Evolutionary conservation across 2,888 invertebrate species (phyloP).

Genomic region (Siphonodentalium dalli): DNA sequence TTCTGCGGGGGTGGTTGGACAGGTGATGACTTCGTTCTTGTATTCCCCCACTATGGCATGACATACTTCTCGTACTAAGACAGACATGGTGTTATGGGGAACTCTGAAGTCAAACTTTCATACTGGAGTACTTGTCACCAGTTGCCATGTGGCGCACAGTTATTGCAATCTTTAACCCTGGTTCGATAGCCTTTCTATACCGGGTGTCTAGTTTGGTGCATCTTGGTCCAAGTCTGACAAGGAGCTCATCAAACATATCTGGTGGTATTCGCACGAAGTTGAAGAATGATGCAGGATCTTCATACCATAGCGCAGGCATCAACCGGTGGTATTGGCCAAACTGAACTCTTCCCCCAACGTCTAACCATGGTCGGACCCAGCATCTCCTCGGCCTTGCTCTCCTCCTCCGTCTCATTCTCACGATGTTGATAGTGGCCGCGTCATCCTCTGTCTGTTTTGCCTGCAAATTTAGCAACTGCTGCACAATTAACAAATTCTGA

Average conservation of each 20-base stretch:
- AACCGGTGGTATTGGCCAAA: conserved; percentile 21
- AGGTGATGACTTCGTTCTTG: no score
- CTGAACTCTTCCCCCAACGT: conserved; percentile 15
- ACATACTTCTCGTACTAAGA: conserved; percentile 33
- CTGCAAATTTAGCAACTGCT: no score
- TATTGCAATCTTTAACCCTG: conserved; percentile 28
- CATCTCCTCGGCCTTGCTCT: conserved; percentile 20
- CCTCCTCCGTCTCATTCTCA: conserved; percentile 21
- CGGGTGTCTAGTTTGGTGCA: conserved; percentile 25
- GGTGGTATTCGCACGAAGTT: conserved; percentile 25
- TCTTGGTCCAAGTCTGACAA: conserved; percentile 18
- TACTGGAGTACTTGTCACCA: conserved; percentile 31
- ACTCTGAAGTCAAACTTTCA: conserved; percentile 34
- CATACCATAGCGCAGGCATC: conserved; percentile 21
- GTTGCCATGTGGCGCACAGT: conserved; percentile 31
- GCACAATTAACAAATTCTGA: no score
- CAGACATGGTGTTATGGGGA: conserved; percentile 29
- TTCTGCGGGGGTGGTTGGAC: conserved; percentile 22
- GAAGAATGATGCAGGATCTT: conserved; percentile 26
- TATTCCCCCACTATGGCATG: conserved; percentile 32
- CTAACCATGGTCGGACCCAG: conserved; percentile 29
- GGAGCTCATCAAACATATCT: conserved; percentile 31
- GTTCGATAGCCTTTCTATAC: conserved; percentile 25
- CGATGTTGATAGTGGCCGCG: no score
- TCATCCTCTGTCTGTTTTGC: no score